Conservation (phyloP, 1,140 invertebrate genomes). For the Drosophila insularis region DNA sequence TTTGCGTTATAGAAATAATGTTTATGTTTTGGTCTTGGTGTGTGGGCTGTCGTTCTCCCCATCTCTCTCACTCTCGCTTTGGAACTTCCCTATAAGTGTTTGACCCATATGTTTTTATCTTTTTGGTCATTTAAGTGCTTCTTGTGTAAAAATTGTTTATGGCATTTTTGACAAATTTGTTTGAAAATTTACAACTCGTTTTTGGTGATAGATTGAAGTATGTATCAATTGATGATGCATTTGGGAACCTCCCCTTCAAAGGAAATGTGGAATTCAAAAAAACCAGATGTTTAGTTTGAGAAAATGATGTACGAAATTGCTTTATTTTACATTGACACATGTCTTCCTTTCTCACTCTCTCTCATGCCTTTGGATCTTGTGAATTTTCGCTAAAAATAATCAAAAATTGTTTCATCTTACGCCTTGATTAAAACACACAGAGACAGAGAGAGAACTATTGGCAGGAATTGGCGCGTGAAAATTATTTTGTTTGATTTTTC, state of each 20-base stretch:
- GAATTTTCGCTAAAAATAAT: constrained; percentile 65
- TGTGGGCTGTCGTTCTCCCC: constrained; percentile 24
- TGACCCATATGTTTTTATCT: constrained; percentile 45
- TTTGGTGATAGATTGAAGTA: constrained; percentile 37
- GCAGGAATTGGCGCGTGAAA: constrained; percentile 77
- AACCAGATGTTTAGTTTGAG: constrained; percentile 23
- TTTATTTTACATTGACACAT: constrained; percentile 10
- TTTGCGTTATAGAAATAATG: constrained; percentile 22
- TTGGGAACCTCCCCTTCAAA: neutral
- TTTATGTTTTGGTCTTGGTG: constrained; percentile 41
- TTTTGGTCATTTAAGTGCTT: constrained; percentile 16
- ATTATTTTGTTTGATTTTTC: constrained; percentile 73
- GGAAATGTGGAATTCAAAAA: neutral
- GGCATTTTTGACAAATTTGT: constrained; percentile 56
- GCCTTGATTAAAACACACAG: constrained; percentile 47
- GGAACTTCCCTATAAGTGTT: constrained; percentile 27
- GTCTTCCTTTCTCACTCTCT: neutral
- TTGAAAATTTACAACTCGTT: constrained; percentile 45
- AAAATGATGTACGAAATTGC: constrained; percentile 11
- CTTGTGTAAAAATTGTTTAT: constrained; percentile 37
- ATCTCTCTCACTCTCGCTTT: neutral
- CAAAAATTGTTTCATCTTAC: constrained; percentile 49
- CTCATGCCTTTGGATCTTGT: neutral
- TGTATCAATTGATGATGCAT: constrained; percentile 22
- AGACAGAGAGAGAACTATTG: constrained; percentile 18